Conservation (phyloP, 2,797 vertebrate species). For the Hypotaenidia philippensis region DNA sequence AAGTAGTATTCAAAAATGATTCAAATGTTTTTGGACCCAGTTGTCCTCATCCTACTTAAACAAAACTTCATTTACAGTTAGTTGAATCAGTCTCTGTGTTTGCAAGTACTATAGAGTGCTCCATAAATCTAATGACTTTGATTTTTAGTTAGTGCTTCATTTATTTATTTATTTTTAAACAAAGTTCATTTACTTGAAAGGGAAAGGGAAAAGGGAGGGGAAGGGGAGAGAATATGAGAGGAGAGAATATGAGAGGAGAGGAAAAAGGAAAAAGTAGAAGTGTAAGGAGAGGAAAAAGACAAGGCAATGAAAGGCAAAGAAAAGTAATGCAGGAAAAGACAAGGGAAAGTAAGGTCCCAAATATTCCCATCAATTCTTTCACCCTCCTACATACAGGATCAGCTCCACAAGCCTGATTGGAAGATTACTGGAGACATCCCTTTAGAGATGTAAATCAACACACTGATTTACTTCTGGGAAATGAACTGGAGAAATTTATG, state of each 20-base stretch:
- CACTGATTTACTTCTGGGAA: neutral
- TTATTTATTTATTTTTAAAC: neutral
- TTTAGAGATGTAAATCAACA: neutral
- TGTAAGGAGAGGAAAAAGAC: neutral
- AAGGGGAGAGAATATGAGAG: too few relatives aligned
- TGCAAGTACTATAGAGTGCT: neutral
- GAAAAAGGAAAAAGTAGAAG: neutral
- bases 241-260: neutral
- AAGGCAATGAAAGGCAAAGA: neutral
- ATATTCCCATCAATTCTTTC: neutral
- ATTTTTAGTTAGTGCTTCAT: neutral
- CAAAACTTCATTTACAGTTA: neutral
- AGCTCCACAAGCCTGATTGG: neutral
- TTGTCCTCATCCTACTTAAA: neutral
- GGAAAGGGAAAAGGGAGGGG: neutral
- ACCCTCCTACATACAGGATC: neutral
- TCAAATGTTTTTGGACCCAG: neutral
- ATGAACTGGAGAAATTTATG: neutral
- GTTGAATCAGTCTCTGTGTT: neutral
- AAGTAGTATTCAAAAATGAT: neutral
- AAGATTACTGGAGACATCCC: neutral
- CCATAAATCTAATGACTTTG: neutral
- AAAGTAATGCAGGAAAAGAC: neutral
- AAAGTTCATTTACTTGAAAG: neutral
- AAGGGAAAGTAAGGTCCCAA: neutral